phyloP scores from a whole-genome alignment of 2,113 vertebrate genomes.

The Agapornis roseicollis region DNA sequence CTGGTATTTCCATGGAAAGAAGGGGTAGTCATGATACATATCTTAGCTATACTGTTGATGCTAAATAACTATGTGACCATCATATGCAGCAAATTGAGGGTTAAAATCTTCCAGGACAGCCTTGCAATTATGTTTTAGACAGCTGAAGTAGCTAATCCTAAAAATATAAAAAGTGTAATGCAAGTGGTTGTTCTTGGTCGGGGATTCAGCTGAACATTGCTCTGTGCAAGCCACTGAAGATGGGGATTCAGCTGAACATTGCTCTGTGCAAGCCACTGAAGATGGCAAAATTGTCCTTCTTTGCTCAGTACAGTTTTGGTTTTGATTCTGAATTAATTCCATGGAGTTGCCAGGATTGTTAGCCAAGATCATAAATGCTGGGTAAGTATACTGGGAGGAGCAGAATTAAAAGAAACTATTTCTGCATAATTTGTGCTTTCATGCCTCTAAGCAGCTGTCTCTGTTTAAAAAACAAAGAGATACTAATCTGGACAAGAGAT shows the following conservation, averaged over 20 bases:
- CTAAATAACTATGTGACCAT: not conserved
- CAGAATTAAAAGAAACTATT: slow-evolving; percentile 7
- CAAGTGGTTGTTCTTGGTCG: not conserved
- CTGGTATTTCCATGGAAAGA: not conserved
- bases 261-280: slow-evolving; percentile 8
- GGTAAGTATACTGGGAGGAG: not conserved
- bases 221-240: slow-evolving; percentile 16
- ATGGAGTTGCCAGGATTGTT: not conserved
- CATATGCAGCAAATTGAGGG: not conserved
- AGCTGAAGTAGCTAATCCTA: slow-evolving; percentile 10
- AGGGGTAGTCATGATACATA: not conserved
- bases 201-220: not conserved
- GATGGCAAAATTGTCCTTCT: not conserved
- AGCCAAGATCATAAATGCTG: slow-evolving; percentile 9
- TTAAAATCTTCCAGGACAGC: slow-evolving; percentile 16
- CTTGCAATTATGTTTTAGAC: not conserved
- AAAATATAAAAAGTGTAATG: not conserved
- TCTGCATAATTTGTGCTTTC: slow-evolving; percentile 25
- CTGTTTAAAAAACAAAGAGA: not conserved
- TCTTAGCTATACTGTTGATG: not conserved
- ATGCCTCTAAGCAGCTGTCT: slow-evolving; percentile 11
- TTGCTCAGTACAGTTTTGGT: not conserved
- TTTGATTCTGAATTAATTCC: slow-evolving; percentile 41
- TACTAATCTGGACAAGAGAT: slow-evolving; percentile 4
- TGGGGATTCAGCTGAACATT: not conserved